Evolutionary conservation across 2,888 invertebrate genomes (phyloP), one percentile per base, ranked within the genome.

Genomic region (Diploptera punctata): DNA sequence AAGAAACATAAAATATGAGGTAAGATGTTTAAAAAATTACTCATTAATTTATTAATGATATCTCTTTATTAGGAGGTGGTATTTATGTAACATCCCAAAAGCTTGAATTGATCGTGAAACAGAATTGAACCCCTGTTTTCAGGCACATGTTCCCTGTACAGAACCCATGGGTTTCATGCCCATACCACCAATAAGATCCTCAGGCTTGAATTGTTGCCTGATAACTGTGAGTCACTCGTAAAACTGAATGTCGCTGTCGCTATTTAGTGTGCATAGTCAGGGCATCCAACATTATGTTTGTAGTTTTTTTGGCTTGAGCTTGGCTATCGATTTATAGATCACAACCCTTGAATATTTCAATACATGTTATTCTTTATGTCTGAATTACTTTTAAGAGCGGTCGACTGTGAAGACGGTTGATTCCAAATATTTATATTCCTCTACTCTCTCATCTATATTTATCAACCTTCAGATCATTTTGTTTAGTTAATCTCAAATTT

Each of bases 131-230:
- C 57, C 57, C 57, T 18, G 61, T 61, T 70, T 73, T 16, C 75
- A 73, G 75, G 69, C 71, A 24, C 60, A 69, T 67, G 72, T 72
- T 67, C 43, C 74, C 70, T 73, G 71, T 21, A 73, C 73, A 60
- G 75, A 73, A 68, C 71, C 73, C 52, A 73, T 57, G 18, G 75
- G 75, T 68, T 71, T 69, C 67, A 67, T 75, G 71, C 75, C 75
- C 73, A 71, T 73, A 57, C 75, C 75, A 75, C 75, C 75, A 68
- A 71, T 71, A 62, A 73, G 75, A 73, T 71, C 71, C 71, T 68
- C 73, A 68, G 75, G 75, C 75, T 73, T 75, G 65, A 73, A 57
- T 75, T 75, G 75, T 75, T 75, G 75, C 71, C 73, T 75, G 65
- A 73, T 75, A 67, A 73, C 73, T 69, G 75, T 75, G 75, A 75